Conservation (phyloP, 2,888 invertebrate genomes). For the Tipula lateralis region DNA sequence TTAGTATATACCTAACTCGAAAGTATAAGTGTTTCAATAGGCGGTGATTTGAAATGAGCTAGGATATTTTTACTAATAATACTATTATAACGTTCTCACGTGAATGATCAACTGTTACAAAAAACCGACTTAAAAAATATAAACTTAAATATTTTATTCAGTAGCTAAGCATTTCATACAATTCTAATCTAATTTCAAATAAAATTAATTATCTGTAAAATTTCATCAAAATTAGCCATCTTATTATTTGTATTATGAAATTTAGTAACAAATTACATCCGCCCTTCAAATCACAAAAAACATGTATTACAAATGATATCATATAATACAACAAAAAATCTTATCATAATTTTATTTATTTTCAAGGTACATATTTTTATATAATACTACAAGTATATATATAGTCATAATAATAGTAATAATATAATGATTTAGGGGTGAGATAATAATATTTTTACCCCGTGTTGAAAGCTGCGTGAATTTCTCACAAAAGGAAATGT, state of each 20-base stretch:
- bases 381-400: too few relatives aligned
- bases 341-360: not conserved
- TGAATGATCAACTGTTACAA: too few relatives aligned
- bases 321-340: not conserved
- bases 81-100: too few relatives aligned
- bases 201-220: conserved; percentile 19
- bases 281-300: conserved; percentile 1
- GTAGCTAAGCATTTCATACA: not conserved
- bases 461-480: not conserved
- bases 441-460: not conserved
- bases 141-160: too few relatives aligned
- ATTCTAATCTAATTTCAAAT: not conserved
- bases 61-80: too few relatives aligned
- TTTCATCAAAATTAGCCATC: not conserved
- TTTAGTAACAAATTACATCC: not conserved
- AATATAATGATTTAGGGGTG: conserved; percentile 2
- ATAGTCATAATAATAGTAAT: not conserved
- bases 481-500: not conserved
- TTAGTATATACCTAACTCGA: too few relatives aligned
- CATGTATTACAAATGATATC: not conserved
- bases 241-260: not conserved
- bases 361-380: not conserved
- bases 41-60: too few relatives aligned
- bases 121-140: too few relatives aligned
- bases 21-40: too few relatives aligned